These are phyloP conservation scores for Diadegma fenestrale DNA, from an alignment of 2,888 invertebrate genomes.

Conservation along the genomic window DNA sequence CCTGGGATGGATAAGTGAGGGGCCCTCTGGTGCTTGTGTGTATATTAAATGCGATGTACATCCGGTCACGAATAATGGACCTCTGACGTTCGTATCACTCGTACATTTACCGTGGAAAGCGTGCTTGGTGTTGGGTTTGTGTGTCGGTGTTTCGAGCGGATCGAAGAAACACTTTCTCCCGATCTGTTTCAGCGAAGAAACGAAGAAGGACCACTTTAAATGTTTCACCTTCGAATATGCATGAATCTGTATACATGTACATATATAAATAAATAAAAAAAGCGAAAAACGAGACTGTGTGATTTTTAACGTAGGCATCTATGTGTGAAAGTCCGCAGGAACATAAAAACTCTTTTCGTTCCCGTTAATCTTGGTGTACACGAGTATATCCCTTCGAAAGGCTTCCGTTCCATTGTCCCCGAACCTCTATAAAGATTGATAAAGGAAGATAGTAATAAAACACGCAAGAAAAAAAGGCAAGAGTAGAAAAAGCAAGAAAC, in stretches of 20 bases:
- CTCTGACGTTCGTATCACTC: conserved; percentile 42
- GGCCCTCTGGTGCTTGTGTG: conserved; percentile 9
- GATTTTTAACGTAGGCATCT: conserved; percentile 9
- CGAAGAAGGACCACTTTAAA: conserved; percentile 42
- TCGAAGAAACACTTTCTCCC: conserved; percentile 69
- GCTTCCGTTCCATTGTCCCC: conserved; percentile 48
- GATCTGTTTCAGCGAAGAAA: conserved; percentile 68
- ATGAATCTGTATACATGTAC: neutral
- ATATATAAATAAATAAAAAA: neutral
- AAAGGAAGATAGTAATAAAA: conserved; percentile 26
- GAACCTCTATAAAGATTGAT: conserved; percentile 24
- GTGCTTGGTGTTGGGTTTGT: neutral
- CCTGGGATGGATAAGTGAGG: conserved; percentile 43
- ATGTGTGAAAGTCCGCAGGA: conserved; percentile 11
- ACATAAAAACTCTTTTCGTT: conserved; percentile 20
- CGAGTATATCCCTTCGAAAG: conserved; percentile 18
- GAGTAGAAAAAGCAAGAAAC: conserved; percentile 11
- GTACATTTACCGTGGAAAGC: neutral
- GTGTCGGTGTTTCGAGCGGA: conserved; percentile 52
- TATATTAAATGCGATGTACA: conserved; percentile 35
- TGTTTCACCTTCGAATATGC: neutral
- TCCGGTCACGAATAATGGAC: conserved; percentile 64
- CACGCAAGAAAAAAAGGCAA: conserved; percentile 18
- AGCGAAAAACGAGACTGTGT: conserved; percentile 29
- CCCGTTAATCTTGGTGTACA: conserved; percentile 35